Percentiles rank a stretch among this genome's conserved stretches.
These are phyloP conservation scores for Lysiphlebus fabarum DNA, from an alignment of 1,140 invertebrate species.

Conservation along the genomic window DNA sequence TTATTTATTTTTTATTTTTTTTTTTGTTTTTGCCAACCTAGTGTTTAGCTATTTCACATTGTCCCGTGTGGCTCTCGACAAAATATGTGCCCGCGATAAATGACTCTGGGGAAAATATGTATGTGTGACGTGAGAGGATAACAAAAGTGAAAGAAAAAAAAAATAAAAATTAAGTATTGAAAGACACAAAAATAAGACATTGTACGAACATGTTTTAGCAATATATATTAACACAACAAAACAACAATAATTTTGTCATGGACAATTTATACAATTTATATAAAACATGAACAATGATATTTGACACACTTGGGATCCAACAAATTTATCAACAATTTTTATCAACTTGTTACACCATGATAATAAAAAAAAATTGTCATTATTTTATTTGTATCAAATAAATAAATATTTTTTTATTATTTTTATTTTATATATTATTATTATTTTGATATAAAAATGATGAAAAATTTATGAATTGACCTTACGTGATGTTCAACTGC, in stretches of 20 bases:
- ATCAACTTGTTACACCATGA: too few relatives aligned
- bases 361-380: too few relatives aligned
- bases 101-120: slow-evolving; percentile 12
- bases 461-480: too few relatives aligned
- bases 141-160: background rate
- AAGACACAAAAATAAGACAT: slow-evolving; percentile 10
- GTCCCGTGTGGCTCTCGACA: slow-evolving; percentile 26
- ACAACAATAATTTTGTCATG: slow-evolving; percentile 55
- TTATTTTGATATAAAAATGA: too few relatives aligned
- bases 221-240: slow-evolving; percentile 6
- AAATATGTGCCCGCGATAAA: slow-evolving; percentile 37
- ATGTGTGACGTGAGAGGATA: slow-evolving; percentile 1
- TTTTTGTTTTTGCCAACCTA: background rate
- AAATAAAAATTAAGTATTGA: background rate
- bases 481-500: too few relatives aligned
- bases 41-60: slow-evolving; percentile 1
- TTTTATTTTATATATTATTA: too few relatives aligned
- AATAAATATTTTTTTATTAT: too few relatives aligned
- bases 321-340: slow-evolving; percentile 46
- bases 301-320: slow-evolving; percentile 49
- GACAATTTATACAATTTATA: slow-evolving; percentile 55
- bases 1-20: slow-evolving; percentile 2
- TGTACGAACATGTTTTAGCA: background rate
- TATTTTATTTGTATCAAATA: too few relatives aligned
- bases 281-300: slow-evolving; percentile 36